Evolutionary conservation across 64 coral and sea anemone genomes (phyloP).

Genomic region (Actinia tenebrosa): DNA sequence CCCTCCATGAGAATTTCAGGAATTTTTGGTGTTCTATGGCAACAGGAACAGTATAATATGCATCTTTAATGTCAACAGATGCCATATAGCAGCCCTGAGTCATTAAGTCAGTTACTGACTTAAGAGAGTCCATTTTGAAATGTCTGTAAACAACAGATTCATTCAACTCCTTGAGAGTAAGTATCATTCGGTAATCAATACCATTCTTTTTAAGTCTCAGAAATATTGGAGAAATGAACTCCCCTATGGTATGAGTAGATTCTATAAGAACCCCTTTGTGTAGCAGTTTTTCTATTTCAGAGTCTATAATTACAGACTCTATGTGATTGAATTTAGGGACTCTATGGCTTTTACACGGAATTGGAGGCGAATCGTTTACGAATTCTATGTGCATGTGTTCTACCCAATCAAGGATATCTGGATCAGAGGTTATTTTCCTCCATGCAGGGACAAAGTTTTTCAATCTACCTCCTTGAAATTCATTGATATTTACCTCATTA

Average conservation of each 20-base stretch:
- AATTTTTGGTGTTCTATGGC: slow-evolving; percentile 16
- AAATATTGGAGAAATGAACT: slow-evolving; percentile 44
- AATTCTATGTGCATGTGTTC: slow-evolving; percentile 37
- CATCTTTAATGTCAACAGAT: slow-evolving; percentile 33
- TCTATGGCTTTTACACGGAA: not conserved
- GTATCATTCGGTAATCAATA: slow-evolving; percentile 39
- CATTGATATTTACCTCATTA: slow-evolving; percentile 12
- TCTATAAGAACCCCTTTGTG: slow-evolving; percentile 33
- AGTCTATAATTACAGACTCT: slow-evolving; percentile 19
- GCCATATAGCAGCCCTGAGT: slow-evolving; percentile 8
- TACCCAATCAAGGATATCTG: slow-evolving; percentile 1
- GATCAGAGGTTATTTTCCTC: slow-evolving; percentile 26
- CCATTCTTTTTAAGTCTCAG: slow-evolving; percentile 42
- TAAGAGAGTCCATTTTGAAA: slow-evolving; percentile 47
- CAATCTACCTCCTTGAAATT: slow-evolving; percentile 12
- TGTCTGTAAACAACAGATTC: slow-evolving; percentile 35
- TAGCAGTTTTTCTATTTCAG: slow-evolving; percentile 33
- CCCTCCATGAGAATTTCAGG: slow-evolving; percentile 33
- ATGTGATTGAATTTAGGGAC: slow-evolving; percentile 28
- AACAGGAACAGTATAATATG: slow-evolving; percentile 29
- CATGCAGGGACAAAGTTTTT: slow-evolving; percentile 19
- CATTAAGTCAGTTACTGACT: slow-evolving; percentile 8
- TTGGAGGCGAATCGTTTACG: not conserved
- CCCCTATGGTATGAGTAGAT: slow-evolving; percentile 7
- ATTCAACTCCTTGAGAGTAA: slow-evolving; percentile 34